A percentile compares a stretch with the other conserved stretches of the same genome.
Evolutionary conservation across 2,888 invertebrate genomes (phyloP).

Genomic region (Ernsta delagoae): DNA sequence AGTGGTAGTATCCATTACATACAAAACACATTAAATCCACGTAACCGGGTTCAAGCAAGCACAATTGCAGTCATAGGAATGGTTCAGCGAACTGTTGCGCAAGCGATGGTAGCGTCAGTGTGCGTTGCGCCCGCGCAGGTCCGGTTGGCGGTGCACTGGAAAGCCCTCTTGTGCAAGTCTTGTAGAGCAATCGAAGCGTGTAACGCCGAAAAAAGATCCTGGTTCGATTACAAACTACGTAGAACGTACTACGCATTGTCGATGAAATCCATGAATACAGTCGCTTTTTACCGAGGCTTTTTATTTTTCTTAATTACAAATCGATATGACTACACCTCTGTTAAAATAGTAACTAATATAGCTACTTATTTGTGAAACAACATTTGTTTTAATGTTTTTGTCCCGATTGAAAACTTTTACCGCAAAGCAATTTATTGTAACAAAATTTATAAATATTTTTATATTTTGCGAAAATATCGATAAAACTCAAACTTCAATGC

Average conservation of each 20-base stretch:
- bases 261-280: too few species aligned
- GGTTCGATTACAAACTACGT: conserved; percentile 27
- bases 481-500: too few species aligned
- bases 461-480: too few species aligned
- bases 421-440: too few species aligned
- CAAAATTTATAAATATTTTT: too few species aligned
- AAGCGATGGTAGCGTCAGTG: conserved; percentile 50
- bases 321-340: too few species aligned
- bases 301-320: too few species aligned
- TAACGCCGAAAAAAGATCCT: conserved; percentile 48
- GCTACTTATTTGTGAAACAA: not conserved
- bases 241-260: too few species aligned
- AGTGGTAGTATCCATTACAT: conserved; percentile 25
- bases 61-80: conserved; percentile 47
- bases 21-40: conserved; percentile 20
- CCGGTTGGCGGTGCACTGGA: conserved; percentile 70
- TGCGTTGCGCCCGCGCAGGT: conserved; percentile 54
- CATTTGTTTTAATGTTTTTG: not conserved
- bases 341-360: too few species aligned
- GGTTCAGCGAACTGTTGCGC: conserved; percentile 81
- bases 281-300: too few species aligned
- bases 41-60: conserved; percentile 25
- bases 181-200: conserved; percentile 36
- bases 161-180: conserved; percentile 76
- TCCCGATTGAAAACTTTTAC: too few species aligned